phyloP scores from a whole-genome alignment of 2,888 invertebrate species.

The Hyposoter didymator region DNA sequence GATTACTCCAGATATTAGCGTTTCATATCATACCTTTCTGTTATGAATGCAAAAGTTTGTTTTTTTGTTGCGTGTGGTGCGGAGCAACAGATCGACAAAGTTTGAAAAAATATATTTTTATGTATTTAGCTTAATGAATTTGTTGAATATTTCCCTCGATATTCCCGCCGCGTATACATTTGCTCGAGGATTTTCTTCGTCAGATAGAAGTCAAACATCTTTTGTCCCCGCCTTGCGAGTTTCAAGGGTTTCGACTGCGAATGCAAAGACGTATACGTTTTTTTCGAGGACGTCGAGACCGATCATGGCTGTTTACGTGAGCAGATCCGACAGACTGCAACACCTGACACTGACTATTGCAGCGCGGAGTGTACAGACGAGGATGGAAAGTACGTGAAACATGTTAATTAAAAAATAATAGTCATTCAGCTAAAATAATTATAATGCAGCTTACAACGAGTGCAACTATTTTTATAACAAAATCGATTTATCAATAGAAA shows the following conservation, averaged over 20 bases:
- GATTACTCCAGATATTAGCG: not conserved
- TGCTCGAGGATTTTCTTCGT: not conserved
- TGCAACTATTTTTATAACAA: not conserved
- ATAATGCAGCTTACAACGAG: not conserved
- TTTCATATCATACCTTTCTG: no score
- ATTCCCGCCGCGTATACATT: not conserved
- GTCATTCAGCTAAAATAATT: no score
- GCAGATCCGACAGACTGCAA: not conserved
- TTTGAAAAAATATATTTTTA: no score
- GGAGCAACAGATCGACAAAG: no score
- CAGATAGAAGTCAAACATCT: not conserved
- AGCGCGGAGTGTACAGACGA: not conserved
- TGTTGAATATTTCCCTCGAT: not conserved
- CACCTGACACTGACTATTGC: not conserved
- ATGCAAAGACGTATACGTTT: not conserved
- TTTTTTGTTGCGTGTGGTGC: no score
- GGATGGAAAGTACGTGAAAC: constrained; percentile 29
- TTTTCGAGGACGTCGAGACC: constrained; percentile 19
- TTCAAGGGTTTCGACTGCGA: constrained; percentile 10
- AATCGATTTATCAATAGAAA: not conserved
- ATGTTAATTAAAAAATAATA: no score
- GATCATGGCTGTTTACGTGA: not conserved
- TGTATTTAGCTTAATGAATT: no score
- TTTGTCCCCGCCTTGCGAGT: not conserved
- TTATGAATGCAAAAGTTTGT: no score